Base-by-base conservation (phyloP, 2,113 vertebrate species). In the Rhegmatorhina hoffmannsi region DNA sequence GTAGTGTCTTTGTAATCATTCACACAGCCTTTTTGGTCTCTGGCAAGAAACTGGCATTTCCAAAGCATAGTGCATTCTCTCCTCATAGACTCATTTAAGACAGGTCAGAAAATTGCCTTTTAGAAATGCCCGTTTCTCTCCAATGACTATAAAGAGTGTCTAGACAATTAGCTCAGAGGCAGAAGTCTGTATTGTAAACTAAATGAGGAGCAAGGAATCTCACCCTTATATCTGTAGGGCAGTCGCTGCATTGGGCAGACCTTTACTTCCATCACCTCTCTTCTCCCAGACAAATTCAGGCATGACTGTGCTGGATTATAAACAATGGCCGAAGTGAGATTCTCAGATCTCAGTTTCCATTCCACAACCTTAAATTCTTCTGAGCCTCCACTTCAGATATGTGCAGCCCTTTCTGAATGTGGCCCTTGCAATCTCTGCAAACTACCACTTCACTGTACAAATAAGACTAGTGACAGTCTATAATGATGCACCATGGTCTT, bases 151-250 rank as follows among this genome's bases (percentile, higher is more conserved):
- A 36, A 67, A 80, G 34, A 19, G 21, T 85, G 53, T 64, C 82
- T 66, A 90, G 67, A 82, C 7, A 4, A 76, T 91, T 76, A 94
- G 40, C 19, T 93, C 90, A 95, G 73, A 95, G 87, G 85, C 66
- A 80, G 58, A 87, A 75, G 40, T 76, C 75, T 75, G 58, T 50
- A 67, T 58, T 46, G 17, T 69, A 73, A 90, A 88, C 53, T 78
- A 90, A 83, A 76, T 73, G 47, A 85, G 44, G 43, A 89, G 31
- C n/a, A 44, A 87, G 44, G 55, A 87, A 68, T 85, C 21, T 91
- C 67, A 75, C 60, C 44, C 73, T 75, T 60, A 21, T 23, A 68
- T 73, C 64, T 17, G 4, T 5, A 68, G 44, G 66, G 33, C 26
- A 64, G 24, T 49, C 1, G 2, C 24, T 34, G 38, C 14, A 8